phyloP scores from a whole-genome alignment of 2,797 vertebrate genomes.

The Pangasius sanitwongsei region DNA sequence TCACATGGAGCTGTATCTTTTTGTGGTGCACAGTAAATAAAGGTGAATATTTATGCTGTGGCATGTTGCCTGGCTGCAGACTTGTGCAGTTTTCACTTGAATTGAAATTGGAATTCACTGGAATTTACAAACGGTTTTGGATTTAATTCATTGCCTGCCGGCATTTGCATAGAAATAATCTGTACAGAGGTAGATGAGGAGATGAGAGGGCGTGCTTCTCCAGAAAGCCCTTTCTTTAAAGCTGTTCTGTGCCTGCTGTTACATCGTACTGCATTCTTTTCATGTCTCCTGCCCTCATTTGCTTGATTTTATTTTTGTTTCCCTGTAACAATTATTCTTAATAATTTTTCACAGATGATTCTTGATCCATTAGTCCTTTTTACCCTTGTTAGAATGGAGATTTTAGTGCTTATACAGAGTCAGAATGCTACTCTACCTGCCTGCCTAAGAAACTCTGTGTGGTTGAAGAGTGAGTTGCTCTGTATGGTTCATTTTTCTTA shows the following conservation, averaged over 20 bases:
- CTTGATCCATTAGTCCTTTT: background rate
- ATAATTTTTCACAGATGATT: background rate
- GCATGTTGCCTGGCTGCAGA: slow-evolving; percentile 62
- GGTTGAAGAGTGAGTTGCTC: background rate
- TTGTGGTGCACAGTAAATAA: slow-evolving; percentile 69
- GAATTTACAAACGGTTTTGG: slow-evolving; percentile 87
- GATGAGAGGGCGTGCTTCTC: slow-evolving; percentile 59
- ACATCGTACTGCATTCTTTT: background rate
- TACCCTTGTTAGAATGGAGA: background rate
- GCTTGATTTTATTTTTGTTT: background rate
- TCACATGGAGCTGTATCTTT: slow-evolving; percentile 45
- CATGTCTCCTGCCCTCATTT: background rate
- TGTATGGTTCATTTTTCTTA: slow-evolving; percentile 16
- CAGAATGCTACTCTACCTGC: background rate
- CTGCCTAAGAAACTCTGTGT: background rate
- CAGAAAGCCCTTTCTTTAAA: slow-evolving; percentile 28
- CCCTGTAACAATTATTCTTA: background rate
- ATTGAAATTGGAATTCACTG: slow-evolving; percentile 64
- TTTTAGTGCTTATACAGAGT: background rate
- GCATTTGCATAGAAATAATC: slow-evolving; percentile 87
- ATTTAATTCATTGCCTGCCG: slow-evolving; percentile 71
- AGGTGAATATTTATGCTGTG: slow-evolving; percentile 83
- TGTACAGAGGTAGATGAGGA: slow-evolving; percentile 79
- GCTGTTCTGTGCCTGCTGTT: background rate
- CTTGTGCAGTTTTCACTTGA: slow-evolving; percentile 66